A percentile compares a stretch with the other conserved stretches of the same genome.
Evolutionary conservation across 2,797 vertebrate species (phyloP).

Genomic region (Clarias pachynema): DNA sequence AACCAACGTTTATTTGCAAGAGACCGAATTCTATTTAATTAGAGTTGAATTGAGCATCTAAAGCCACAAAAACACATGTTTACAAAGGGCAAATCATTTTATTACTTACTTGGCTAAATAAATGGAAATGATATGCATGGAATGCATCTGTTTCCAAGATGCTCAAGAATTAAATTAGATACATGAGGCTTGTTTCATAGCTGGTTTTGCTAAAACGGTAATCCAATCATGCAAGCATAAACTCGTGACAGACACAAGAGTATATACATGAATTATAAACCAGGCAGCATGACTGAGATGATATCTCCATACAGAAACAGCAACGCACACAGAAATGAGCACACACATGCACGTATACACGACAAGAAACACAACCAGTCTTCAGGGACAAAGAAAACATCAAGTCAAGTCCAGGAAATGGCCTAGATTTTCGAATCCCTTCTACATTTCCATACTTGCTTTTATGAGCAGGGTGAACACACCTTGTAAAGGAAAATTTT

Average conservation of each 20-base stretch:
- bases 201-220: conserved; percentile 42
- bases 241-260: conserved; percentile 10
- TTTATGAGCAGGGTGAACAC: conserved; percentile 51
- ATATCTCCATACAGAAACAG: conserved; percentile 27
- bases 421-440: conserved; percentile 48
- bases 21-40: conserved; percentile 63
- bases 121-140: conserved; percentile 32
- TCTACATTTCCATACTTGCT: conserved; percentile 43
- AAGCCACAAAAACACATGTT: conserved; percentile 36
- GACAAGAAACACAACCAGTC: conserved; percentile 38
- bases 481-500: conserved; percentile 48
- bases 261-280: conserved; percentile 34
- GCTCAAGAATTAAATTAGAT: conserved; percentile 48
- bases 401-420: conserved; percentile 53
- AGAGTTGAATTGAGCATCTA: conserved; percentile 38
- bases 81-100: conserved; percentile 46
- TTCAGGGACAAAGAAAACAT: conserved; percentile 40
- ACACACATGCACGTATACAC: neutral
- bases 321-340: conserved; percentile 11
- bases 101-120: conserved; percentile 45
- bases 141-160: conserved; percentile 41
- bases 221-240: conserved; percentile 24
- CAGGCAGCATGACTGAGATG: conserved; percentile 40
- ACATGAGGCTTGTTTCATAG: conserved; percentile 26
- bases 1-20: conserved; percentile 65